Conservation (phyloP, 2,888 invertebrate genomes). For the Pterostichus madidus region DNA sequence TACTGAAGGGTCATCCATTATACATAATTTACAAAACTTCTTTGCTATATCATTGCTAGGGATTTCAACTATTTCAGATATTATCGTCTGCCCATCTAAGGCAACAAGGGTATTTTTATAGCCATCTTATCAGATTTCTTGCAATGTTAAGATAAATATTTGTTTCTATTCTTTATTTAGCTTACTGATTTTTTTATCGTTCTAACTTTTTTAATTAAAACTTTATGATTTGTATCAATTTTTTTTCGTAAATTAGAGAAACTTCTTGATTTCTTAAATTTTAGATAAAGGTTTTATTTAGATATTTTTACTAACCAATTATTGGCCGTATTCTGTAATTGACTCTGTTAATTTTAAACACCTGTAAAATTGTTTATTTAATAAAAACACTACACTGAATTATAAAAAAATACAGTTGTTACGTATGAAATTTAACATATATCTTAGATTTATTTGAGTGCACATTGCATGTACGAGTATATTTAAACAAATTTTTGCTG, state of each 20-base stretch:
- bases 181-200: constrained; percentile 3
- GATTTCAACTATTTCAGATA: constrained; percentile 18
- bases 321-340: background rate
- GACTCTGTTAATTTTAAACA: too few relatives aligned
- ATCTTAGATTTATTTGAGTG: too few relatives aligned
- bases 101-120: background rate
- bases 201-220: constrained; percentile 31
- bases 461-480: too few relatives aligned
- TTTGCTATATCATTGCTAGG: background rate
- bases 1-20: constrained; percentile 38
- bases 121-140: background rate
- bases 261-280: background rate
- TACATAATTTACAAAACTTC: constrained; percentile 20
- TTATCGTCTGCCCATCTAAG: background rate
- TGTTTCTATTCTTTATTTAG: constrained; percentile 19
- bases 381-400: too few relatives aligned
- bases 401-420: too few relatives aligned
- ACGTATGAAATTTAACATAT: too few relatives aligned
- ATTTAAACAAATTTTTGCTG: too few relatives aligned
- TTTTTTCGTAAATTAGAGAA: constrained; percentile 1
- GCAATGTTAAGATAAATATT: constrained; percentile 28
- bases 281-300: constrained; percentile 13
- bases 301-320: background rate
- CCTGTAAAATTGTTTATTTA: too few relatives aligned
- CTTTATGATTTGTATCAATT: background rate